Evolutionary conservation across 2,888 invertebrate species (phyloP), one percentile per base, ranked within the genome.

Genomic region (Chrysolina oricalcia): DNA sequence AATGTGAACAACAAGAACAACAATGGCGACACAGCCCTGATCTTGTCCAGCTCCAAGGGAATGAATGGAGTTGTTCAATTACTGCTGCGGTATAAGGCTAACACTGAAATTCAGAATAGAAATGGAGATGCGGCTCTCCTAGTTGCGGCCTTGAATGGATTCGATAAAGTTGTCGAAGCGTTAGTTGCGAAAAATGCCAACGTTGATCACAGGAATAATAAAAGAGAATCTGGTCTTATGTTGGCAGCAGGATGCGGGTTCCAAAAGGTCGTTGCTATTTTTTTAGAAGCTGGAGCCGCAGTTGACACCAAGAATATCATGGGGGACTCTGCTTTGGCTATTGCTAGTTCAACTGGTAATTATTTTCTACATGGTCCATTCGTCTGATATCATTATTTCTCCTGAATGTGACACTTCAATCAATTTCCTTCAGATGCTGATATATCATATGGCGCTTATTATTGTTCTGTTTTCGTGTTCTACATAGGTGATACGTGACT

Each of bases 11-110:
- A 70, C 9, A 17, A 9, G 46, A 70, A 70, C n/a, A 70, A 62
- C 19, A 56, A 70, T 17, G 70, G 70, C 41, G 59, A 70, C 13
- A 70, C 70, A 19, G 15, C 43, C 10, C 46, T 70, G 17, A 62
- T 21, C 15, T 43, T 62, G 35, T 41, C 62, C 43, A 70, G 62
- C 10, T 59, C 27, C 10, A 48, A 43, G 15, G 70, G 70, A 6
- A 62, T 62, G 3, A 70, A 23, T 23, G 62, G 43, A 9, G 23
- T 70, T 3, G 70, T 46, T n/a, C 59, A 62, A 56, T n/a, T 69
- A 1, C 59, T 69, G 1, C 41, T 53, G 0, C 19, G 21, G 2
- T 19, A 23, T 17, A 70, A 27, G 11, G 59, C 70, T 27, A 5
- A 70, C 27, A 35, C 27, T 17, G 46, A 62, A 23, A 43, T 23